These are phyloP conservation scores for Gasteruption jaculator DNA, from an alignment of 2,888 invertebrate genomes.

Conservation along the genomic window DNA sequence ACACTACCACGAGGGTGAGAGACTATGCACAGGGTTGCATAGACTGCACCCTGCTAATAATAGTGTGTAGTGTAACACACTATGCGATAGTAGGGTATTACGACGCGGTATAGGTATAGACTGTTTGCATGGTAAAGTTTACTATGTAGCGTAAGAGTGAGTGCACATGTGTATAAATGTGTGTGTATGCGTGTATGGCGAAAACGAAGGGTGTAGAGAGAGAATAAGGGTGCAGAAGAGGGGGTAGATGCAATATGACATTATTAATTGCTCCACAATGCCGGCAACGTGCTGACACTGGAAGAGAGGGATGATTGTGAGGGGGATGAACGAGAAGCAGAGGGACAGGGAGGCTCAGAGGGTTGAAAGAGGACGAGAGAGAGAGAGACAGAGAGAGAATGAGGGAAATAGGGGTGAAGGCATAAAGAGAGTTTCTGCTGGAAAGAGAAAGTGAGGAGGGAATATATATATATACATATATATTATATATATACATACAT, in stretches of 20 bases:
- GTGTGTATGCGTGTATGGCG: background rate
- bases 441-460: too few species aligned
- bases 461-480: too few species aligned
- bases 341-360: constrained; percentile 10
- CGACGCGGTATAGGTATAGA: too few species aligned
- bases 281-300: too few species aligned
- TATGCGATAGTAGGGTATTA: too few species aligned
- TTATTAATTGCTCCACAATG: constrained; percentile 47
- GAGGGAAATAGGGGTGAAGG: background rate
- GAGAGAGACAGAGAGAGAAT: constrained; percentile 11
- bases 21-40: too few species aligned
- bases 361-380: constrained; percentile 19
- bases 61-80: too few species aligned
- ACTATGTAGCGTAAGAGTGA: background rate
- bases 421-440: background rate
- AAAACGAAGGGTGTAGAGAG: constrained; percentile 14
- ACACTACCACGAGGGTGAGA: too few species aligned
- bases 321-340: constrained; percentile 16
- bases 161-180: background rate
- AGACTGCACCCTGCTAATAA: too few species aligned
- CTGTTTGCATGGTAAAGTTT: background rate
- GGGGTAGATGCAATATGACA: constrained; percentile 44
- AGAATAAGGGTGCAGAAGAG: constrained; percentile 12
- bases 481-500: too few species aligned
- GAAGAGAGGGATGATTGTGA: constrained; percentile 22